Evolutionary conservation across 2,888 invertebrate genomes (phyloP).

Genomic region (Pollenia griseotomentosa): DNA sequence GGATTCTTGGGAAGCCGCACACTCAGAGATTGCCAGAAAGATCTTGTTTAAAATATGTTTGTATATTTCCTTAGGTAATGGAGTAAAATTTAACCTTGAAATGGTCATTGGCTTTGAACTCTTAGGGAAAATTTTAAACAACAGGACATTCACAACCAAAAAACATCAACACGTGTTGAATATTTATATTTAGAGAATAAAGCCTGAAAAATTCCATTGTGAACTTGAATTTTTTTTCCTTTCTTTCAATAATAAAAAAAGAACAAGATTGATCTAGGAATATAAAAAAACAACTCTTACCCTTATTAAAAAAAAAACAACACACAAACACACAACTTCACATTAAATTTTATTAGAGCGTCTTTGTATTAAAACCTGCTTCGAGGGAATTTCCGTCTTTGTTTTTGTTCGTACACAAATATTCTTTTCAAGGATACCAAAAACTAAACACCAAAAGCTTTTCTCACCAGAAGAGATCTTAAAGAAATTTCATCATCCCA

Average conservation of each 20-base stretch:
- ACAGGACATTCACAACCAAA: slow-evolving; percentile 36
- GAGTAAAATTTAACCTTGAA: slow-evolving; percentile 54
- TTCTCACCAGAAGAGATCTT: neutral
- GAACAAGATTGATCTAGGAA: no score
- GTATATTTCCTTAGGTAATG: neutral
- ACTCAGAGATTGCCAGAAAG: slow-evolving; percentile 25
- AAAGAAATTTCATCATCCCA: slow-evolving; percentile 21
- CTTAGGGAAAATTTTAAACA: neutral
- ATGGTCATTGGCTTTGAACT: slow-evolving; percentile 46
- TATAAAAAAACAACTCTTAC: no score
- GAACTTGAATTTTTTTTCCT: no score
- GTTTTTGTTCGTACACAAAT: neutral
- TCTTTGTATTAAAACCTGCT: neutral
- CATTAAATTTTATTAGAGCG: slow-evolving; percentile 2
- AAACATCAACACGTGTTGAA: slow-evolving; percentile 20
- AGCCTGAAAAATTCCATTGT: no score
- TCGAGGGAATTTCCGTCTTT: slow-evolving; percentile 10
- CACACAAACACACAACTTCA: neutral
- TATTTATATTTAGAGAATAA: neutral
- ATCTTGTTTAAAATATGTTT: neutral
- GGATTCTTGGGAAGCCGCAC: slow-evolving; percentile 24
- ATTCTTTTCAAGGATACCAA: slow-evolving; percentile 26
- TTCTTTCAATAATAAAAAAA: no score
- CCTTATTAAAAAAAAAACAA: no score
- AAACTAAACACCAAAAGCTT: slow-evolving; percentile 15